These are phyloP conservation scores for Glyphotaelius pellucidus DNA, from an alignment of 2,888 invertebrate species.

Conservation along the genomic window DNA sequence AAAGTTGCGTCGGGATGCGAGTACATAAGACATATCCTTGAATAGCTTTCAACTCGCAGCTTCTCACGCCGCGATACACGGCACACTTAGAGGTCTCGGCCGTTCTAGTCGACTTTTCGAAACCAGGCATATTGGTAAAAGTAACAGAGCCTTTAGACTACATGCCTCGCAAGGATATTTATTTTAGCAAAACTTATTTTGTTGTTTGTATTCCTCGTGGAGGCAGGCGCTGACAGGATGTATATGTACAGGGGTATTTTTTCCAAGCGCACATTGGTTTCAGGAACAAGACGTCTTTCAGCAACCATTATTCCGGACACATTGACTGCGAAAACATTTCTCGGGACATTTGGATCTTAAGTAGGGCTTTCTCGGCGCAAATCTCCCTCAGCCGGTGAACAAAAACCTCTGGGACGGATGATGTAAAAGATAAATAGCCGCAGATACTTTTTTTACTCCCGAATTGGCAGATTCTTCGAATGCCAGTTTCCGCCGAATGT, in stretches of 20 bases:
- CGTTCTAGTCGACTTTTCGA: not conserved
- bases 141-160: not conserved
- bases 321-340: constrained; percentile 49
- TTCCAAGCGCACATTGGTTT: constrained; percentile 32
- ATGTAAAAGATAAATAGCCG: constrained; percentile 63
- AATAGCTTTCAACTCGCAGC: constrained; percentile 21
- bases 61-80: constrained; percentile 6
- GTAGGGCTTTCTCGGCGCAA: constrained; percentile 32
- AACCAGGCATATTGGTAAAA: not conserved
- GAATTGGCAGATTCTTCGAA: constrained; percentile 54
- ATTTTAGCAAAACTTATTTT: not conserved
- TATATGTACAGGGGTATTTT: constrained; percentile 31
- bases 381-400: constrained; percentile 33
- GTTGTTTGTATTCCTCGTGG: not conserved
- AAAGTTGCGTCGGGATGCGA: not conserved
- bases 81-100: constrained; percentile 15
- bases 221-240: not conserved
- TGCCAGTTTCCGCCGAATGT: constrained; percentile 5
- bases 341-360: constrained; percentile 34
- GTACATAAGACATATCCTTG: constrained; percentile 8
- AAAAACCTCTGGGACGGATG: constrained; percentile 48
- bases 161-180: not conserved
- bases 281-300: constrained; percentile 43
- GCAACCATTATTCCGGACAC: constrained; percentile 52
- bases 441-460: constrained; percentile 54